Evolutionary conservation across 64 coral and sea anemone genomes (phyloP), one percentile per base, ranked within the genome.

Genomic region (Montipora sp.): DNA sequence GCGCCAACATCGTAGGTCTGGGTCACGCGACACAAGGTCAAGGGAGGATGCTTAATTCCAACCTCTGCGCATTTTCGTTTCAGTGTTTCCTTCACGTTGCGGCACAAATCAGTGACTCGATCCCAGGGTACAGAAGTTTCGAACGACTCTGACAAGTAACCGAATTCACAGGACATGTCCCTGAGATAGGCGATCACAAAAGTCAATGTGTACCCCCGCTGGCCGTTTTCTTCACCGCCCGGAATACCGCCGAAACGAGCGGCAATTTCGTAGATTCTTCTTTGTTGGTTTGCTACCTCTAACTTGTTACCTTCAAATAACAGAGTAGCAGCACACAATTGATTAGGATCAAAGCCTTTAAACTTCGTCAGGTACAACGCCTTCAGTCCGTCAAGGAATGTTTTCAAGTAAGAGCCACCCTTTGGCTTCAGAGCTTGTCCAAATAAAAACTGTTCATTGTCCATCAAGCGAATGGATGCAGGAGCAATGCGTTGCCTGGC

Each of bases 111-210:
- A 15, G 90, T 53, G 11, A 99, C 98, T 75, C 98, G 80, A 79
- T 99, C 98, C 98, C 98, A 99, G 15, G 98, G 98, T 1, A 99
- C 98, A 15, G 91, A 99, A 0, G 98, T 99, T 23, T 99, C 98
- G 24, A 99, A 99, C 8, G 98, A 99, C 77, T 99, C 98, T 20
- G 98, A 94, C 53, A 99, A 51, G 53, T 94, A 99, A 55, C 85
- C 83, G 43, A 96, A 81, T 20, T 99, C 92, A 55, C 96, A 99
- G 18, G 92, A 94, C 8, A 96, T 79, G 78, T 99, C 98, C 45
- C 98, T 87, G 11, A 99, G 95, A 74, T 99, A 99, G 11, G 98
- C 98, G 20, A 99, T 99, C 4, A 96, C 94, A 82, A 96, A 99
- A n/a, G 98, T 99, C 18, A 99, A 53, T 94, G 96, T 99, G 58